Conservation (phyloP, 2,113 vertebrate species). For the Centrocercus urophasianus region DNA sequence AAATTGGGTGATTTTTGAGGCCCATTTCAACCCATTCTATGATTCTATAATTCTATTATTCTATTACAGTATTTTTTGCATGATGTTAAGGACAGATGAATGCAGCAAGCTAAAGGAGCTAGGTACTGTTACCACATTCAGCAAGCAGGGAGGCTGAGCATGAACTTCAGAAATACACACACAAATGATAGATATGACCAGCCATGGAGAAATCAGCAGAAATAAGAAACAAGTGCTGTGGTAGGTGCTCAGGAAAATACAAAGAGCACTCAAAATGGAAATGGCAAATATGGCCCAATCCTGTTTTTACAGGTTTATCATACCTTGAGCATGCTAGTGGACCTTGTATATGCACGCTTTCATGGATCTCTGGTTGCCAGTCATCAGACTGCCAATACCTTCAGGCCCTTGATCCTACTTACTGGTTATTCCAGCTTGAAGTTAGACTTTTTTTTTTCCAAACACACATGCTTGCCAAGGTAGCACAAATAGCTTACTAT, state of each 20-base stretch:
- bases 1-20: no score
- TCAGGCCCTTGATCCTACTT: background rate
- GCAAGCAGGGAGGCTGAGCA: fast-evolving
- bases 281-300: background rate
- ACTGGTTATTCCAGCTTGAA: background rate
- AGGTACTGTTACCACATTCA: background rate
- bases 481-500: background rate
- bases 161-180: no score
- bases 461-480: fast-evolving
- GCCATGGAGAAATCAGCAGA: fast-evolving
- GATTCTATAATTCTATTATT: no score
- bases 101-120: background rate
- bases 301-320: background rate
- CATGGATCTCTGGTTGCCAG: background rate
- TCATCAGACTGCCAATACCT: background rate
- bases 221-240: background rate
- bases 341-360: fast-evolving
- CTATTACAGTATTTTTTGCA: background rate
- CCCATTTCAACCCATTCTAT: no score
- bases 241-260: background rate
- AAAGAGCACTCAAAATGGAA: fast-evolving
- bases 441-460: background rate
- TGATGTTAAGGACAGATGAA: background rate
- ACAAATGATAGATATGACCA: fast-evolving
- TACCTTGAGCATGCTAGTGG: fast-evolving